Evolutionary conservation across 2,888 invertebrate genomes (phyloP).

Genomic region (Zygogramma bicolorata): DNA sequence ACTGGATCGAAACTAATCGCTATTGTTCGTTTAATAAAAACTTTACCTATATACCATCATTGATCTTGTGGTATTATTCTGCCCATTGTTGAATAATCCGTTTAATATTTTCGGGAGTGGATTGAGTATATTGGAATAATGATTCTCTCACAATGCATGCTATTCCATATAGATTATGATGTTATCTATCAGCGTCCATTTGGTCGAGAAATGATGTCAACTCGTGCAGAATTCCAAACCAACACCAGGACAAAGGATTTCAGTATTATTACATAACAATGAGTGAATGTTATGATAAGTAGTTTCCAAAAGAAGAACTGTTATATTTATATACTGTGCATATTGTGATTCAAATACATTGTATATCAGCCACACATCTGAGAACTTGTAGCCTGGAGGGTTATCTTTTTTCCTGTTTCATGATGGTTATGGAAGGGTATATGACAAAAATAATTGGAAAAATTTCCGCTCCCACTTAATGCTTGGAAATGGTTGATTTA

Average conservation of each 20-base stretch:
- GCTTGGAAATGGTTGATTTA: no score
- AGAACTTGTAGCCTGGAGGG: no score
- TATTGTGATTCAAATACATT: no score
- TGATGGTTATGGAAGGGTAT: no score
- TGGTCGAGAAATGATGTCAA: not conserved
- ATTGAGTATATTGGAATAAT: not conserved
- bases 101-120: not conserved
- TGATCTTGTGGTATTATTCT: not conserved
- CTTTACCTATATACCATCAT: not conserved
- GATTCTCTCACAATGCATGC: not conserved
- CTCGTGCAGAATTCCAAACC: no score
- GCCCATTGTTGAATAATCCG: not conserved
- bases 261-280: no score
- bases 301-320: not conserved
- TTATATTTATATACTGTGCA: not conserved
- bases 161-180: not conserved
- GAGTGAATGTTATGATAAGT: not conserved
- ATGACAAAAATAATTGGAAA: no score
- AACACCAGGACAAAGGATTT: no score
- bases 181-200: not conserved
- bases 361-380: no score
- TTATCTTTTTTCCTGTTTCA: not conserved
- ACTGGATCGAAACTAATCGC: no score
- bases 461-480: no score
- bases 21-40: conserved; percentile 8